phyloP scores from a whole-genome alignment of 1,140 invertebrate species.

The Nephotettix cincticeps region DNA sequence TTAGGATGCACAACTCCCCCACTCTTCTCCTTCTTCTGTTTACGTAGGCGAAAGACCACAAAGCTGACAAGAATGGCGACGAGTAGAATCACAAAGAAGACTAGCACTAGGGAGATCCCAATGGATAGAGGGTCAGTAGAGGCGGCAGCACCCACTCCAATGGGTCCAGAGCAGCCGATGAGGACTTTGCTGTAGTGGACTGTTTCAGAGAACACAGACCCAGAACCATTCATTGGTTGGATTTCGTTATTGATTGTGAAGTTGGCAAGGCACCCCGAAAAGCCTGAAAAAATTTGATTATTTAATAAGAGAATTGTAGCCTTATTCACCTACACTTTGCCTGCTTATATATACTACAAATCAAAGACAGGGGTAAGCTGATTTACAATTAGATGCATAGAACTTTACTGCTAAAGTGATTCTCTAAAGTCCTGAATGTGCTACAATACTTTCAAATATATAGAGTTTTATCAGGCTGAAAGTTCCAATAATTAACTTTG shows the following conservation, averaged over 20 bases:
- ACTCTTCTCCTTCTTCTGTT: conserved; percentile 80
- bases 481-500: too few species aligned
- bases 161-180: conserved; percentile 64
- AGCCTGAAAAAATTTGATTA: conserved; percentile 51
- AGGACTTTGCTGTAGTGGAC: conserved; percentile 66
- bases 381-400: too few species aligned
- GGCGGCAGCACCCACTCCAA: conserved; percentile 70
- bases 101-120: conserved; percentile 88
- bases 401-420: too few species aligned
- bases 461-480: too few species aligned
- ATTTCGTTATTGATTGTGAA: conserved; percentile 87
- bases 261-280: conserved; percentile 87
- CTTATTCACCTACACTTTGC: too few species aligned
- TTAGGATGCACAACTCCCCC: conserved; percentile 49
- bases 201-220: conserved; percentile 72
- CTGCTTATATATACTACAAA: too few species aligned
- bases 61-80: conserved; percentile 87
- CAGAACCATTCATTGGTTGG: conserved; percentile 84
- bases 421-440: too few species aligned
- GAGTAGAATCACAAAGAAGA: conserved; percentile 88
- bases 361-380: too few species aligned
- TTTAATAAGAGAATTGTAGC: too few species aligned
- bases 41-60: conserved; percentile 80
- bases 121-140: conserved; percentile 84
- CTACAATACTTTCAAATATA: too few species aligned